A percentile compares a stretch with the other conserved stretches of the same genome.
phyloP scores from a whole-genome alignment of 2,113 vertebrate genomes.

The Periophthalmus modestus region DNA sequence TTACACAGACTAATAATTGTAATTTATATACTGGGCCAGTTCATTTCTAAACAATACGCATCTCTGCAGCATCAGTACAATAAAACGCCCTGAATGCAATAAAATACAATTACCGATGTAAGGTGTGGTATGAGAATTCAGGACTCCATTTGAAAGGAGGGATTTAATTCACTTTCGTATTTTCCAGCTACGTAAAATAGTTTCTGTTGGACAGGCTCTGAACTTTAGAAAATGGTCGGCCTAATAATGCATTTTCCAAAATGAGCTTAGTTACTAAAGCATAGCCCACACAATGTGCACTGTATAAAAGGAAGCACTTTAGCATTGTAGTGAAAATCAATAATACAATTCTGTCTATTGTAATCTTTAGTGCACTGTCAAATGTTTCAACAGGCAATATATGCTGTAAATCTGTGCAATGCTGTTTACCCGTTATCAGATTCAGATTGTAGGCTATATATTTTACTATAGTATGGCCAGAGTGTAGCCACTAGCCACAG shows the following conservation, averaged over 20 bases:
- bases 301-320: neutral
- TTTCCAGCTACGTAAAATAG: neutral
- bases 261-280: neutral
- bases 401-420: neutral
- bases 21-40: neutral
- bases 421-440: neutral
- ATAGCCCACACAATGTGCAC: neutral
- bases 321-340: neutral
- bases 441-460: neutral
- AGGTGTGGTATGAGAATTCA: too few species aligned
- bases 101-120: too few species aligned
- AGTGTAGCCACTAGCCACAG: too few species aligned
- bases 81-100: too few species aligned
- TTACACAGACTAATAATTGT: neutral
- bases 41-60: neutral
- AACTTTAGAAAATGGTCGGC: neutral
- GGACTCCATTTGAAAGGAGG: neutral
- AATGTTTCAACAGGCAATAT: neutral
- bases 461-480: neutral
- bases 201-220: neutral
- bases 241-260: neutral
- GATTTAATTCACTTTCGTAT: neutral
- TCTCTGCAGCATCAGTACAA: neutral
- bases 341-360: neutral
- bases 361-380: neutral